Base-by-base conservation (phyloP, 2,888 invertebrate species). In the Netelia virgata region DNA sequence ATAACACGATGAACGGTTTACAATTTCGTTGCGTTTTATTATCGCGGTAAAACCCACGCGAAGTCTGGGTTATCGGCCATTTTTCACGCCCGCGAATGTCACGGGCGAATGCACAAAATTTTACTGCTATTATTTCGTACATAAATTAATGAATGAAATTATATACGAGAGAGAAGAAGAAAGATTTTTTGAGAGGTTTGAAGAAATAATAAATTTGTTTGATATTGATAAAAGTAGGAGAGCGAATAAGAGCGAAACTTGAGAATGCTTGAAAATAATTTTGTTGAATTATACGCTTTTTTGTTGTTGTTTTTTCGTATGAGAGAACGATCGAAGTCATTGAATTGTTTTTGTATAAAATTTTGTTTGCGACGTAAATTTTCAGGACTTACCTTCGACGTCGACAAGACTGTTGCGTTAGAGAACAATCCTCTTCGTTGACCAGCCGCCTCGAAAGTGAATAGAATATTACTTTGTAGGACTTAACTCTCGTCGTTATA, bases 391-490 rank as follows among this genome's bases (percentile, higher is more conserved):
- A 64, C 82, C 69, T 59, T 72, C 16, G 20, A 57, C 20, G 63
- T 72, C n/a, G 76, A 64, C n/a, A 73, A 63, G 20, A 11, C 8
- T 6, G 23, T 11, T 20, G 57, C 53, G 72, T 20, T 14, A 47
- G 11, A 69, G 50, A 68, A 23, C 63, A 74, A 70, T 63, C 76
- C 76, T 63, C 81, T 77, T 36, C 36, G 66, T 20, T 77, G 77
- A 73, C 84, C 63, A 74, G 84, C 84, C 74, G 74, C 77, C 63
- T 68, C 77, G 55, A 64, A 74, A 84, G 73, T 81, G 84, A 84
- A 53, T 70, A 61, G 50, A 10, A 63, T 6, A 47, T 47, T 14
- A 47, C 11, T 2, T 16, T 63, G 18, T 16, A 11, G 16, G 18
- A 64, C 50, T 50, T 78, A 53, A 53, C 63, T 70, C 53, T 70